Percentiles rank a stretch among this genome's conserved stretches.
These are phyloP conservation scores for Ornithorhynchus anatinus DNA, from an alignment of 2,113 vertebrate species.

Conservation along the genomic window DNA sequence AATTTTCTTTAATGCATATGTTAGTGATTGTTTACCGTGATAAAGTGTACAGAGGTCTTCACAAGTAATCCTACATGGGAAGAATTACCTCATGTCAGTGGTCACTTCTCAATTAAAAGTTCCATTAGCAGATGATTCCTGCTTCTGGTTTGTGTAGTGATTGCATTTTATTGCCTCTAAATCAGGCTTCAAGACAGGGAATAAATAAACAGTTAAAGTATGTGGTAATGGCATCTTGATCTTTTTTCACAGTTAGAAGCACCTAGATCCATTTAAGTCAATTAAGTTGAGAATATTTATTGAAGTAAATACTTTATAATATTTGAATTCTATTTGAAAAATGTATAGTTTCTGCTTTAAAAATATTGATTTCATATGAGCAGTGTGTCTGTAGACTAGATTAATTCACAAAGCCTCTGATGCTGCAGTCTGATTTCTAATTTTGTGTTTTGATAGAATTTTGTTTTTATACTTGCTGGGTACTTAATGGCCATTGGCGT, in stretches of 20 bases:
- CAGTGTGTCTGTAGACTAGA: slow-evolving; percentile 33
- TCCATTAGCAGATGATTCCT: slow-evolving; percentile 97
- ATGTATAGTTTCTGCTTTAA: slow-evolving; percentile 57
- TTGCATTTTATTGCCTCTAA: slow-evolving; percentile 89
- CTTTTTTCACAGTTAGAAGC: slow-evolving; percentile 84
- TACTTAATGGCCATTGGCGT: not conserved
- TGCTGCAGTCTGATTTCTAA: not conserved
- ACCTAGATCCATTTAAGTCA: slow-evolving; percentile 78
- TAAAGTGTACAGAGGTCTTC: slow-evolving; percentile 72
- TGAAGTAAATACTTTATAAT: slow-evolving; percentile 63
- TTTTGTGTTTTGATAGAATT: slow-evolving; percentile 4
- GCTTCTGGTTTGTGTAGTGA: slow-evolving; percentile 85
- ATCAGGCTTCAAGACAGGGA: slow-evolving; percentile 85
- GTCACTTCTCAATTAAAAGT: slow-evolving; percentile 86
- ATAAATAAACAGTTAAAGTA: slow-evolving; percentile 94
- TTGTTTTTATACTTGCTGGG: not conserved
- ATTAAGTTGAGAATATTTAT: slow-evolving; percentile 78
- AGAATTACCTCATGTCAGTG: slow-evolving; percentile 90
- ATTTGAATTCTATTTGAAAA: slow-evolving; percentile 71
- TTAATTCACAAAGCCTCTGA: slow-evolving; percentile 16
- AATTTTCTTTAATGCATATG: slow-evolving; percentile 92
- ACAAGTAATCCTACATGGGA: slow-evolving; percentile 67
- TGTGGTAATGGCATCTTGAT: slow-evolving; percentile 92
- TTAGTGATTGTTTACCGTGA: slow-evolving; percentile 89
- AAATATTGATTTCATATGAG: slow-evolving; percentile 71